Base-by-base conservation (phyloP, 2,113 vertebrate genomes). In the Ellobius talpinus region DNA sequence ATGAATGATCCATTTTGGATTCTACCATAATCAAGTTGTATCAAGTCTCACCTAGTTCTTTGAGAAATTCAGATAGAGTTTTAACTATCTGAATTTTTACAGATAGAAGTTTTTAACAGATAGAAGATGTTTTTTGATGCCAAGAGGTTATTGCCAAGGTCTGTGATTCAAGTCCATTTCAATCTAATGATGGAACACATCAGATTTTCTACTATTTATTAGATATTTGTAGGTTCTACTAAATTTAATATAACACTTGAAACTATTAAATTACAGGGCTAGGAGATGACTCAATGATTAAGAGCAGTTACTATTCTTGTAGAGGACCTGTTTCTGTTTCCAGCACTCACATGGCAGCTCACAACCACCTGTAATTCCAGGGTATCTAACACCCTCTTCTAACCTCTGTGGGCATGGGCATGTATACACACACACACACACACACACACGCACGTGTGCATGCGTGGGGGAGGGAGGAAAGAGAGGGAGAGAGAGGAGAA, bases 1-100 rank as follows among this genome's bases (percentile, higher is more conserved):
- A 93, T 63, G n/a, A 85, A 93, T 68, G 42, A 85, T 84, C 33
- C 45, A 84, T 42, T 77, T 87, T 91, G 50, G 12, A 89, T 77
- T 42, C 7, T 14, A 68, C 19, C 36, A 74, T 61, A 82, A 93
- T 87, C 10, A 24, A 82, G 47, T 95, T 63, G 12, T 91, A 82
- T 79, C 36, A 87, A n/a, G 31, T 76, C 2, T 92, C 7, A 31
- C 78, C 45, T 91, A 93, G 42, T 86, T 97, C 17, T 73, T 55
- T 74, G 42, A 94, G 58, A 91, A 68, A 9, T 70, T 88, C 66
- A 63, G 9, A 7, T 42, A 82, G 39, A 77, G 11, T 94, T 91
- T n/a, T n/a, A n/a, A n/a, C n/a, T n/a, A n/a, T n/a, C n/a, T n/a
- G n/a, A n/a, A n/a, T n/a, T n/a, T n/a, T n/a, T n/a, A n/a, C 66